Evolutionary conservation across 2,888 invertebrate genomes (phyloP), one percentile per base, ranked within the genome.

Genomic region (Muscina levida): DNA sequence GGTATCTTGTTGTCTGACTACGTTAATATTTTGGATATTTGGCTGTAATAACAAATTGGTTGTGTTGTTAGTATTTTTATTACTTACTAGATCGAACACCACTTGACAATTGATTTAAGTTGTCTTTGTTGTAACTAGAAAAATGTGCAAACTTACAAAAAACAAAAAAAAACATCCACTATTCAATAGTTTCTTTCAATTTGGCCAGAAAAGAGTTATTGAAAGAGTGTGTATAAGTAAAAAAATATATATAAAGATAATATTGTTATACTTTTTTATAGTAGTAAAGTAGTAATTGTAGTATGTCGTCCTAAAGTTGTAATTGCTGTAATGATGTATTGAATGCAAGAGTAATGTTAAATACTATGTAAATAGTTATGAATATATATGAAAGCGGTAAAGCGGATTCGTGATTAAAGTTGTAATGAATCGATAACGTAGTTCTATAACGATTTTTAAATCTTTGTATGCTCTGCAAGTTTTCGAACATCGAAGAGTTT

Each of bases 111-210:
- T 31, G 31, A 8, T 5, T 5, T 31, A 31, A 5, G 31, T 53
- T 19, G 15, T 72, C 39, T 59, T 31, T 57, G 15, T 31, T 57
- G n/a, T 53, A 74, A 68, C 81, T 59, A 73, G n/a, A n/a, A 77
- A 81, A 81, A 75, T 81, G 81, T 81, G 81, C 81, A 81, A 77
- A 80, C 13, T 42, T 31, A 31, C 19, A 67, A 51, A 37, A 31
- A 57, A 31, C 57, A 57, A 31, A 57, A n/a, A n/a, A n/a, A n/a
- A 31, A 15, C 37, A 24, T 19, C 56, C 5, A 31, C 15, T 24
- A 66, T 15, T 19, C 56, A 53, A 51, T 31, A 46, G 44, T 48
- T 70, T 65, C 65, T 46, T 46, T 48, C 42, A 31, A 31, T 26
- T 73, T 65, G 22, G 37, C 59, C 44, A 19, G 8, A 73, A 72